phyloP scores from a whole-genome alignment of 2,113 vertebrate species.

The Oncorhynchus kisutch region DNA sequence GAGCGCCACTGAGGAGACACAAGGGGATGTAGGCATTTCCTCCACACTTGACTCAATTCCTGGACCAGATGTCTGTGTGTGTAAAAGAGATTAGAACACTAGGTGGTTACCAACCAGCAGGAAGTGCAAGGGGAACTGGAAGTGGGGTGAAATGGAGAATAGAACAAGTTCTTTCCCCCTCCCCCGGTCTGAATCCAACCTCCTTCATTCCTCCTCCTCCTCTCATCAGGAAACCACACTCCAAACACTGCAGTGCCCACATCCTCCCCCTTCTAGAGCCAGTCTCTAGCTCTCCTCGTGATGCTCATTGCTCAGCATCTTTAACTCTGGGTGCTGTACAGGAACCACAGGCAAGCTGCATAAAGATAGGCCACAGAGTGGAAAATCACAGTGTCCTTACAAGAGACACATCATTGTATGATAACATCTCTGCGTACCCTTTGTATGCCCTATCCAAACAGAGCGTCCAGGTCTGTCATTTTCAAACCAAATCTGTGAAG shows the following conservation, averaged over 20 bases:
- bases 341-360: background rate
- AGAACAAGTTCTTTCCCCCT: slow-evolving; percentile 40
- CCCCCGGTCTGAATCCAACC: slow-evolving; percentile 14
- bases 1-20: slow-evolving; percentile 36
- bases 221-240: slow-evolving; percentile 63
- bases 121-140: slow-evolving; percentile 47
- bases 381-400: too few species aligned
- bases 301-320: background rate
- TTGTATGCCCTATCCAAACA: slow-evolving; percentile 17
- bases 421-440: too few species aligned
- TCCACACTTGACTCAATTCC: slow-evolving; percentile 54
- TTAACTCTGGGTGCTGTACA: background rate
- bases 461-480: slow-evolving; percentile 35
- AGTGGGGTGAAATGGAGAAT: slow-evolving; percentile 44
- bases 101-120: slow-evolving; percentile 39
- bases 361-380: background rate
- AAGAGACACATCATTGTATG: too few species aligned
- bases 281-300: background rate
- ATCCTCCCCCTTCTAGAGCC: slow-evolving; percentile 33
- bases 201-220: slow-evolving; percentile 38
- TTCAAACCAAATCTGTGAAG: slow-evolving; percentile 52
- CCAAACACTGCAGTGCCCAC: slow-evolving; percentile 58
- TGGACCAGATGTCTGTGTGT: slow-evolving; percentile 48
- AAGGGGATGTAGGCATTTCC: slow-evolving; percentile 62
- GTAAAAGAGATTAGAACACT: slow-evolving; percentile 44